Evolutionary conservation across 2,888 invertebrate genomes (phyloP), one percentile per base, ranked within the genome.

Genomic region (Mimachlamys varia): DNA sequence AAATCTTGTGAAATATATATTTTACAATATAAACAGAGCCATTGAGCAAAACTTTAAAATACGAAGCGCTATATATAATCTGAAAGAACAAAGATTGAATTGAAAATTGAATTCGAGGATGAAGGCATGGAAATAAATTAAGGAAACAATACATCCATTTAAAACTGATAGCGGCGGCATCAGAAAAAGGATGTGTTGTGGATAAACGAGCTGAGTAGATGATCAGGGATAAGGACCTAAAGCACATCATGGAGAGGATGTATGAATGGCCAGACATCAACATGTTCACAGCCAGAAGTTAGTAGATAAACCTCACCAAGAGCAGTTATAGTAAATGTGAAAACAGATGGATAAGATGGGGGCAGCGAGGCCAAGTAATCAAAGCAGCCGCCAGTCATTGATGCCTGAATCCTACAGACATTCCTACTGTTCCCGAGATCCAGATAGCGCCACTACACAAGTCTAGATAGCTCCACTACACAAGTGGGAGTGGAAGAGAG

Each of bases 241-340:
- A 76, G 76, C 33, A 76, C 76, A 76, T 19, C 76, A 76, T 19
- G 13, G 10, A 76, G 33, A 33, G 76, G 7, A 27, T 62, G n/a
- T 76, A 76, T 76, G 33, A 76, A 76, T 76, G 76, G 76, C 33
- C 27, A 76, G 76, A 76, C 27, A 33, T 76, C 76, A 76, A 76
- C 33, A 76, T 76, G 76, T 76, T 76, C 76, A 76, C 76, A 76
- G 76, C 33, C 76, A 76, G 76, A 22, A 33, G 76, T 33, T 76
- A 76, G 33, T 33, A 33, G 76, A 76, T 76, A 76, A 76, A 76
- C 76, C 27, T 76, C 33, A 22, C 22, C n/a, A 58, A 58, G 58
- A n/a, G 58, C 4, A 33, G 76, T 13, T 12, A 33, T 33, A 33
- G 76, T 76, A 13, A 33, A 76, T 76, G 76, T 76, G 27, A 76